Evolutionary conservation across 1,140 invertebrate genomes (phyloP), one percentile per base, ranked within the genome.

Genomic region (Camponotus pennsylvanicus): DNA sequence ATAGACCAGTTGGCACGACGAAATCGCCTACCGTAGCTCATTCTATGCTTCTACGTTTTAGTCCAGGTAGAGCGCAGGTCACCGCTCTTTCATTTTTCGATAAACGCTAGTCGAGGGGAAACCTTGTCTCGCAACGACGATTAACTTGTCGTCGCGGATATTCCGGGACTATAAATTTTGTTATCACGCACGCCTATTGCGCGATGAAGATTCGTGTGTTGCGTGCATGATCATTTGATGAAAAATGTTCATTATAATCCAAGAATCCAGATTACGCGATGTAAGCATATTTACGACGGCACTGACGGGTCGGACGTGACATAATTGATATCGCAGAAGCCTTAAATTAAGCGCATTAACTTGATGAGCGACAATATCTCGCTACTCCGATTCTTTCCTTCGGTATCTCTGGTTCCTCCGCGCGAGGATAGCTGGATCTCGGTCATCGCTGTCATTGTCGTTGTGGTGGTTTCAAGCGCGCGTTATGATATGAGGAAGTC

Each of bases 1-100:
- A 87, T 86, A 69, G 76, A 77, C 66, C 89, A 91, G 88, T 91
- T 91, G 90, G 88, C 88, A 87, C 88, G 75, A 86, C 61, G 67
- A 88, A 87, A 91, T 89, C 75, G 34, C 61, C 57, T 32, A 77
- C 69, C 82, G 59, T 63, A 73, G 82, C 61, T 75, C 40, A 42
- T 49, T 45, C 55, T 57, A 18, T 52, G 45, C 37, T 77, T 40
- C 52, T 49, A 71, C 61, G n/a, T 9, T 83, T 32, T 42, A 13
- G 37, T n/a, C n/a, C 37, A 69, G 82, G 37, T 55, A 55, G 45
- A 45, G 13, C 13, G 64, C 69, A 27, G 57, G 66, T 64, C 85
- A 3, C 34, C 66, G 55, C 57, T 79, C 57, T 57, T 45, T 67
- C 79, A 69, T 67, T 70, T 75, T 57, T 45, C 27, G 66, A 63